A percentile compares a stretch with the other conserved stretches of the same genome.
phyloP scores from a whole-genome alignment of 2,888 invertebrate species.

The Oeneis ivallda region DNA sequence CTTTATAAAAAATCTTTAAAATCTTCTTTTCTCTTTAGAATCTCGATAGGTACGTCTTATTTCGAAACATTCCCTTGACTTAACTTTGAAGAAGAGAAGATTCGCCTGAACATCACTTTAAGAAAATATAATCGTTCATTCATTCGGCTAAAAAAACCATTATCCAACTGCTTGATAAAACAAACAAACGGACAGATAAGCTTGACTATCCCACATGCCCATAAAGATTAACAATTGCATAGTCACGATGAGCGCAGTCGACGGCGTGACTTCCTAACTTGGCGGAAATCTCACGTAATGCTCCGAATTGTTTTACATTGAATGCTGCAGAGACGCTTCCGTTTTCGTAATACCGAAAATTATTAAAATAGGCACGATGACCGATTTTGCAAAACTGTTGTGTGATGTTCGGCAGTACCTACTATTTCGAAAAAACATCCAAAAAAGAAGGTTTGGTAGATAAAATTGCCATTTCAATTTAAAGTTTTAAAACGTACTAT shows the following conservation, averaged over 20 bases:
- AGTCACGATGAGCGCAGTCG: slow-evolving; percentile 30
- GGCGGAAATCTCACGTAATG: slow-evolving; percentile 25
- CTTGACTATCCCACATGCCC: slow-evolving; percentile 13
- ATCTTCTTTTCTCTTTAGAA: too few relatives aligned
- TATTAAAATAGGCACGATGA: background rate
- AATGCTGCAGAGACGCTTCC: slow-evolving; percentile 14
- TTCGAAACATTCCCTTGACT: too few relatives aligned
- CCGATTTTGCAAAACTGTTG: too few relatives aligned
- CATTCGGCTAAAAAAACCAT: background rate
- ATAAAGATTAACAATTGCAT: slow-evolving; percentile 23
- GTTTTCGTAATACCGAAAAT: slow-evolving; percentile 9
- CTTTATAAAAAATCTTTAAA: too few relatives aligned
- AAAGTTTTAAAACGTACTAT: too few relatives aligned
- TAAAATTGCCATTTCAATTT: too few relatives aligned
- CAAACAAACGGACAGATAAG: background rate
- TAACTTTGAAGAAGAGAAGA: too few relatives aligned
- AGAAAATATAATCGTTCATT: background rate
- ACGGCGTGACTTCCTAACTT: slow-evolving; percentile 31
- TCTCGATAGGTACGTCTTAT: too few relatives aligned
- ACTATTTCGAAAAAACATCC: too few relatives aligned
- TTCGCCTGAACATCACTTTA: too few relatives aligned
- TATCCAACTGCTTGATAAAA: slow-evolving; percentile 10
- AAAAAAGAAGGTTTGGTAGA: too few relatives aligned
- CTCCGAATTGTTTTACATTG: slow-evolving; percentile 18
- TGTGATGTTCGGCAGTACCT: too few relatives aligned